Percentiles rank a stretch among this genome's conserved stretches.
Evolutionary conservation across 2,797 vertebrate genomes (phyloP).

Genomic region (Diplodus sargus): DNA sequence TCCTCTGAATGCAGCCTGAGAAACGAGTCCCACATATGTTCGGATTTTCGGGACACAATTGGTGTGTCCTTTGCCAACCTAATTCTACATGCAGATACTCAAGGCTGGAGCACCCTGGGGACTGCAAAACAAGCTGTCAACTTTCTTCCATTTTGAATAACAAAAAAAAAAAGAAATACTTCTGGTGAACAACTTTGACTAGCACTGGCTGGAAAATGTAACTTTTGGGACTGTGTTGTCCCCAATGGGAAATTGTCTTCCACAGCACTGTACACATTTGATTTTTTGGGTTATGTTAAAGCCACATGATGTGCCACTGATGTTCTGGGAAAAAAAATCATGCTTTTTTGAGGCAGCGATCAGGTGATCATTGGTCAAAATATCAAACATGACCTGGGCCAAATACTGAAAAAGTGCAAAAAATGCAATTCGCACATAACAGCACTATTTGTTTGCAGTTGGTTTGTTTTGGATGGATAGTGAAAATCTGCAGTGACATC

Average conservation of each 20-base stretch:
- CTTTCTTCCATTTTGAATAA: neutral
- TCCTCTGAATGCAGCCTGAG: constrained; percentile 34
- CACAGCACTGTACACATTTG: no score
- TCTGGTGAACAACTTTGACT: neutral
- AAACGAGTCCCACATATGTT: constrained; percentile 21
- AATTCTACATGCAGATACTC: constrained; percentile 2
- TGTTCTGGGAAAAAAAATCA: no score
- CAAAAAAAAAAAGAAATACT: neutral
- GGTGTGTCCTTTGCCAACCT: constrained; percentile 8
- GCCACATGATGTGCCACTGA: neutral
- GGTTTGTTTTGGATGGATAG: no score
- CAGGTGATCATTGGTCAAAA: neutral
- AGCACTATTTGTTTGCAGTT: neutral
- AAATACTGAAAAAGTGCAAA: neutral
- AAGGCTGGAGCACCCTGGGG: constrained; percentile 8
- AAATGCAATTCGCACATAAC: neutral
- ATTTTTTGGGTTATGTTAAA: neutral
- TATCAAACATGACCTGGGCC: neutral
- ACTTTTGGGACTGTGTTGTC: no score
- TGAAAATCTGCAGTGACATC: no score
- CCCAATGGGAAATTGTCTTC: no score
- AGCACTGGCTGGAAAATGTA: neutral
- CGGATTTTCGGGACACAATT: constrained; percentile 36
- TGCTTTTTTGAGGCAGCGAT: neutral
- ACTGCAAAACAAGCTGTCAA: neutral